A percentile compares a stretch with the other conserved stretches of the same genome.
These are phyloP conservation scores for Clunio marinus DNA, from an alignment of 2,888 invertebrate species.

Conservation along the genomic window DNA sequence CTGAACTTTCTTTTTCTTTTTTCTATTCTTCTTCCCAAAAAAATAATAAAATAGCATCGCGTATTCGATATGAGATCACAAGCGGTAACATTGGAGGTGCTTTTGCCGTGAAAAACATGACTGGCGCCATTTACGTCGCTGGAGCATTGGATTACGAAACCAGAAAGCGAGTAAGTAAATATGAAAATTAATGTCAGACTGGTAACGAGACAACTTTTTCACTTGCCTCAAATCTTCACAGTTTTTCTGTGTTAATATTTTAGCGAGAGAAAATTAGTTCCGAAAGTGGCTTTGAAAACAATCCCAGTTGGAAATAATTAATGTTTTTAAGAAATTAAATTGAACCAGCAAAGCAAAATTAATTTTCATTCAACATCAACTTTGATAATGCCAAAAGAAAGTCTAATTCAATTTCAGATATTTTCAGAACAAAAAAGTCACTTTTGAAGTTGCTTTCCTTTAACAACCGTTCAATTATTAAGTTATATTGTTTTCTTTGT, in stretches of 20 bases:
- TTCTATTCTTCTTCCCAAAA: constrained; percentile 46
- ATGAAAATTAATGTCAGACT: background rate
- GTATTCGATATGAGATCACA: constrained; percentile 99
- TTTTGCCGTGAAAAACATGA: constrained; percentile 97
- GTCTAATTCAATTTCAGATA: constrained; percentile 32
- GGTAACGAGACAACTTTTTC: constrained; percentile 4
- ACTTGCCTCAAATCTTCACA: background rate
- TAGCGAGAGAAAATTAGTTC: constrained; percentile 19
- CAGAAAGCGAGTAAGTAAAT: constrained; percentile 79
- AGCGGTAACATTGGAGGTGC: constrained; percentile 98
- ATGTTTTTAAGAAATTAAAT: too few species aligned
- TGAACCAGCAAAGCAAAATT: constrained; percentile 27
- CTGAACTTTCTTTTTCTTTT: too few species aligned
- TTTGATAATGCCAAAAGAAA: background rate
- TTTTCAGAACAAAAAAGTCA: background rate
- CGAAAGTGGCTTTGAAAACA: background rate
- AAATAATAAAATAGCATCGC: constrained; percentile 67
- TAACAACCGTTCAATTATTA: constrained; percentile 32
- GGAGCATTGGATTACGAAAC: constrained; percentile 96
- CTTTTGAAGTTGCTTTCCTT: background rate
- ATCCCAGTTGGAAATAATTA: background rate
- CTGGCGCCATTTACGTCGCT: constrained; percentile 96
- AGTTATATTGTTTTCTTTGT: constrained; percentile 24
- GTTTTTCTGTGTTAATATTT: background rate
- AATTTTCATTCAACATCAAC: constrained; percentile 13